Percentiles rank a stretch among this genome's conserved stretches.
phyloP scores from a whole-genome alignment of 2,113 vertebrate genomes.

The Neofelis nebulosa region DNA sequence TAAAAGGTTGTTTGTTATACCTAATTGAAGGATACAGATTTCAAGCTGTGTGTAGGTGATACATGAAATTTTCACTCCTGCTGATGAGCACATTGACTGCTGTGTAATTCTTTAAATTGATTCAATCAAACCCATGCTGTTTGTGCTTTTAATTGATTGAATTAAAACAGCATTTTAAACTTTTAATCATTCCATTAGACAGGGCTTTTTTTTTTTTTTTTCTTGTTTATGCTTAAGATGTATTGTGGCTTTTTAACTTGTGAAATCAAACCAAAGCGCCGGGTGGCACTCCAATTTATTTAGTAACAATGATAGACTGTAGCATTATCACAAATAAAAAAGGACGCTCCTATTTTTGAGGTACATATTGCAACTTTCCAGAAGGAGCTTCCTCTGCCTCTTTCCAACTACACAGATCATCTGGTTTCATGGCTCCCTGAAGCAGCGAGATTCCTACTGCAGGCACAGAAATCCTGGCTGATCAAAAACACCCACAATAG shows the following conservation, averaged over 20 bases:
- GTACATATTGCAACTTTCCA: background rate
- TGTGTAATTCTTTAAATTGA: slow-evolving; percentile 82
- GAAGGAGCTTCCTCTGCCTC: background rate
- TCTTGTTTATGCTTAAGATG: slow-evolving; percentile 48
- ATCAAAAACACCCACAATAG: background rate
- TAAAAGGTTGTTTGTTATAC: slow-evolving; percentile 77
- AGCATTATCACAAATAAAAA: background rate
- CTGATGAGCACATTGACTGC: slow-evolving; percentile 80
- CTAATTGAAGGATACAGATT: slow-evolving; percentile 81
- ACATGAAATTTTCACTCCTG: slow-evolving; percentile 84
- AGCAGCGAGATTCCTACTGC: background rate
- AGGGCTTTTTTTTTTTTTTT: slow-evolving; percentile 36
- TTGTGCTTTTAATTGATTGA: slow-evolving; percentile 86
- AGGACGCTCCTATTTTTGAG: background rate
- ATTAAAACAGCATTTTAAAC: slow-evolving; percentile 84
- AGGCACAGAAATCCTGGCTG: background rate
- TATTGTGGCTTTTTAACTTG: slow-evolving; percentile 29
- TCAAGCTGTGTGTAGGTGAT: slow-evolving; percentile 85
- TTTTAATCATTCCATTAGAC: slow-evolving; percentile 82
- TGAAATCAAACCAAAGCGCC: background rate
- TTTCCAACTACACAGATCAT: background rate
- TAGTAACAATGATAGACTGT: background rate
- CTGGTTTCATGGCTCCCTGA: background rate
- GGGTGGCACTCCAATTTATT: background rate
- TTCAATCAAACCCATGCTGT: slow-evolving; percentile 83